Evolutionary conservation across 2,797 vertebrate genomes (phyloP).

Genomic region (Acanthurus lineatus): DNA sequence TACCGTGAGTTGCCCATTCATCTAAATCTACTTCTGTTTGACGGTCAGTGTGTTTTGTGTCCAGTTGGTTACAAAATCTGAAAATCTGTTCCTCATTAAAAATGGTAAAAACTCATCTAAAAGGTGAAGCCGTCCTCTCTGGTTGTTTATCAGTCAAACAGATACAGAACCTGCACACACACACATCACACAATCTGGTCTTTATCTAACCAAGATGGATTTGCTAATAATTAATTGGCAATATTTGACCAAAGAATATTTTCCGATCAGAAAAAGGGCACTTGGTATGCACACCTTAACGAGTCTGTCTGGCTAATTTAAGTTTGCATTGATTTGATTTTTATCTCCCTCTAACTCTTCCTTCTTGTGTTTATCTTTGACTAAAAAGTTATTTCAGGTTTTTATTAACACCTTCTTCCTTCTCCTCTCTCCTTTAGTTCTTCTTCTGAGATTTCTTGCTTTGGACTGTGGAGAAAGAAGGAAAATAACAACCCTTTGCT

Average conservation of each 20-base stretch:
- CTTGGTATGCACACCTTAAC: slow-evolving; percentile 37
- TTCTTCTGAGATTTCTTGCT: slow-evolving; percentile 34
- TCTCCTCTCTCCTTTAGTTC: slow-evolving; percentile 29
- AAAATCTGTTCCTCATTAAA: not conserved
- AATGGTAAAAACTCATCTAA: not conserved
- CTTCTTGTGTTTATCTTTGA: slow-evolving; percentile 13
- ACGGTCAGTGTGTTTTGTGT: no score
- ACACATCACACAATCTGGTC: slow-evolving; percentile 25
- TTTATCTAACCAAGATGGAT: slow-evolving; percentile 8
- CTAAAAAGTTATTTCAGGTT: slow-evolving; percentile 36
- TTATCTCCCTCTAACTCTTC: slow-evolving; percentile 15
- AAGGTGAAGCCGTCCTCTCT: not conserved
- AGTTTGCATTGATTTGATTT: slow-evolving; percentile 52
- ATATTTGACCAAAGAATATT: slow-evolving; percentile 29
- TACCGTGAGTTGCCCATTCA: no score
- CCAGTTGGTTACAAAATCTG: no score
- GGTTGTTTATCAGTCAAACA: slow-evolving; percentile 23
- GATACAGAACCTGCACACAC: slow-evolving; percentile 11
- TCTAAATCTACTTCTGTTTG: no score
- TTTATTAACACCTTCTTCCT: slow-evolving; percentile 24
- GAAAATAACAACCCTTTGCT: not conserved
- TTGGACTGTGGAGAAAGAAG: slow-evolving; percentile 9
- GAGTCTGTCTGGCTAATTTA: slow-evolving; percentile 45
- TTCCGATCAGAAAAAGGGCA: slow-evolving; percentile 41
- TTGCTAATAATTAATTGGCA: slow-evolving; percentile 34